Evolutionary conservation across 2,113 vertebrate genomes (phyloP), one percentile per base, ranked within the genome.

Genomic region (Bambusicola thoracicus): DNA sequence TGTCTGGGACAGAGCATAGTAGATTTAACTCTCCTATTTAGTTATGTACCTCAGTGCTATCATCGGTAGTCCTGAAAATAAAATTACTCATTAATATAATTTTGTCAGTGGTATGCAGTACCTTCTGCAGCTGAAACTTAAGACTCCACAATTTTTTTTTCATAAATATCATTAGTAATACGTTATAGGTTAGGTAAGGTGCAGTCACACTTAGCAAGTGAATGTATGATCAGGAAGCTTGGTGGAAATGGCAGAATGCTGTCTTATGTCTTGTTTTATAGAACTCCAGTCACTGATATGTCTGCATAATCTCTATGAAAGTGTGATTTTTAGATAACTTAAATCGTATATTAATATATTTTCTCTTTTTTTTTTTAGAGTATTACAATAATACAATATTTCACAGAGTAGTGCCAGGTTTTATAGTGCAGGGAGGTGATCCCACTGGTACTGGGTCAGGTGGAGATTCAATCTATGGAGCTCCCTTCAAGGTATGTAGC

Each of bases 341-440:
- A 27, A 9, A 2, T 61, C n/a, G 1, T 67, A 22, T 56, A n/a
- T 61, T 77, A 46, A 51, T 68, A 30, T 8, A 6, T 62, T 0
- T 11, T 70, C 1, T 18, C 30, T 59, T 62, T 21, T 2, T 38
- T n/a, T 89, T 93, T 94, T 6, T n/a, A 99, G 99, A 98, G 53
- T 99, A 99, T 97, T 99, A 99, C 59, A 98, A 99, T 92, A 99
- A 99, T 48, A 99, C 99, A 55, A 81, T 99, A 94, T 99, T 99
- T 97, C 99, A 99, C 90, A 97, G 99, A 89, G 99, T 99, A 94
- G 99, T 99, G 10, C 99, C 97, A 48, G 99, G 99, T 3, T 99
- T 99, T 96, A 99, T 99, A 85, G 96, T 99, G 49, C 99, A 99
- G 96, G 99, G 99, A 2, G 99, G 99, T 67, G 99, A 99, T 96